Base-by-base conservation (phyloP, 1,140 invertebrate genomes). In the Formica exsecta region DNA sequence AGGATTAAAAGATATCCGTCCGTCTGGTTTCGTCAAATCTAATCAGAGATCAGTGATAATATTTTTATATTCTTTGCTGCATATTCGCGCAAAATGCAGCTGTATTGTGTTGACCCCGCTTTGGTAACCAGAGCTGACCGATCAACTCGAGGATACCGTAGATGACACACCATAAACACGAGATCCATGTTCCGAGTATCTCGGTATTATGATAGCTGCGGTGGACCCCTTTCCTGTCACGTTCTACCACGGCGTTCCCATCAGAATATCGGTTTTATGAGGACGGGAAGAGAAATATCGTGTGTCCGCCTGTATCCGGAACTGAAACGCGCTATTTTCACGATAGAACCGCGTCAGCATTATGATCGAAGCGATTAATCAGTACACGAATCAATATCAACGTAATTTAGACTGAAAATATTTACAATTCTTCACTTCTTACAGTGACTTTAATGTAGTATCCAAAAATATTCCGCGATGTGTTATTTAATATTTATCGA, bases 161-260 rank as follows among this genome's bases (percentile, higher is more conserved):
- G 66, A 87, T 36, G 66, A 87, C 61, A 22, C 54, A 61, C 25
- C 51, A 73, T 89, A 87, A 90, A 86, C 83, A 90, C 61, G 85
- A 92, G 87, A 90, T 90, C 85, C 81, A 84, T 89, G 88, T 90
- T 90, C 91, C 93, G 93, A 93, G 93, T 94, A 92, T 92, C 85
- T 76, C 85, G 86, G 91, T 94, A 93, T 94, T 94, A 93, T 93
- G 93, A 94, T 93, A 92, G 92, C 92, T 92, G 92, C 90, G 92
- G 91, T 93, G 91, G 91, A 92, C 87, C 91, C 90, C 91, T 93
- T 93, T 94, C 93, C 92, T 94, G 94, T 93, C 91, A 92, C 92
- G 91, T 92, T 80, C 80, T 54, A 73, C 85, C 86, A 59, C 86
- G 64, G 29, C 51, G 68, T 87, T 87, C 86, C 87, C 91, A 91